Evolutionary conservation across 2,888 invertebrate species (phyloP).

Genomic region (Blomia tropicalis): DNA sequence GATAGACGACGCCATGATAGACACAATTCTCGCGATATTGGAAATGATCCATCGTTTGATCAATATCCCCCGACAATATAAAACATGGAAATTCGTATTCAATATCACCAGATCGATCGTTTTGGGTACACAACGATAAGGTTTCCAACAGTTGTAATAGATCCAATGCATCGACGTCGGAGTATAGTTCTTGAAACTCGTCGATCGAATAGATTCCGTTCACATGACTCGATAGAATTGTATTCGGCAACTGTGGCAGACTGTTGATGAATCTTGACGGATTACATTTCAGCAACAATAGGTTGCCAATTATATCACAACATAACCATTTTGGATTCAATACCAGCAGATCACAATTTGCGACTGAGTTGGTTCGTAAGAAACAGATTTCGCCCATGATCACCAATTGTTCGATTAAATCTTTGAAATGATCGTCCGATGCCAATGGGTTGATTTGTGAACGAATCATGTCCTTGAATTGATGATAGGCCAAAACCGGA

Average conservation of each 20-base stretch:
- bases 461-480: conserved; percentile 44
- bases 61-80: conserved; percentile 33
- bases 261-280: conserved; percentile 32
- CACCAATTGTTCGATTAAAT: conserved; percentile 48
- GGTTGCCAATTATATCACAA: conserved; percentile 47
- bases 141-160: conserved; percentile 52
- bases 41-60: conserved; percentile 26
- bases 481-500: conserved; percentile 47
- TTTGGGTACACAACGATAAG: conserved; percentile 51
- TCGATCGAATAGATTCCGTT: conserved; percentile 55
- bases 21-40: conserved; percentile 14
- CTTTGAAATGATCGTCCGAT: conserved; percentile 47
- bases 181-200: conserved; percentile 54
- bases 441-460: conserved; percentile 48
- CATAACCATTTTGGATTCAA: conserved; percentile 53
- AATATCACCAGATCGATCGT: conserved; percentile 52
- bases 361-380: conserved; percentile 38
- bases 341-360: conserved; percentile 47
- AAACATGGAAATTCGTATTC: conserved; percentile 61
- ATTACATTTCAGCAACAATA: conserved; percentile 39
- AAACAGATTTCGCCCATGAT: conserved; percentile 50
- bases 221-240: conserved; percentile 38
- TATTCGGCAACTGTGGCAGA: conserved; percentile 40
- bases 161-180: conserved; percentile 51
- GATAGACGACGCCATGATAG: conserved; percentile 11